Evolutionary conservation across 2,888 invertebrate species (phyloP), one percentile per base, ranked within the genome.

Genomic region (Gymnocheta viridis): DNA sequence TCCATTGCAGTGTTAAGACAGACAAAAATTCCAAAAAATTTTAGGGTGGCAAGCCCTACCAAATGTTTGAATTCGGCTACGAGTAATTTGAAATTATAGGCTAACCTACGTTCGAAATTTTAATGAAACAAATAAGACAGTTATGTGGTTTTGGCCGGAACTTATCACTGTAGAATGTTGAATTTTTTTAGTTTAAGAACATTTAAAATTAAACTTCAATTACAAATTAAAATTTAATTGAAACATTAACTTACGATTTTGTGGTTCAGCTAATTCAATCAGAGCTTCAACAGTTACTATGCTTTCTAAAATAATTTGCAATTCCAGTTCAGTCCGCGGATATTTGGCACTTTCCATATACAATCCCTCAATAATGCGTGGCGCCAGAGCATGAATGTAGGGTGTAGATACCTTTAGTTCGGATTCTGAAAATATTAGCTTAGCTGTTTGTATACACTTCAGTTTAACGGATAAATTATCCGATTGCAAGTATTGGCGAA

Each of bases 351-450:
- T 92, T 69, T 95, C 95, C 9, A 94, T 93, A 89, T 96, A 95
- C 60, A 96, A 93, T 88, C 94, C 95, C 90, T 96, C 96, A 41
- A 97, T 94, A 72, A 97, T 93, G 87, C 95, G 93, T 4, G 97
- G 96, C 7, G 96, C 96, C 85, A 97, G 92, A 0, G 96, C 94
- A 88, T 96, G 96, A 87, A 98, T 96, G 89, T 96, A 97, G 0
- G 96, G 95, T 5, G 95, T 95, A 44, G 96, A 94, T 29, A 96
- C 94, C 81, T 93, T 93, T 64, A 94, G 93, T 87, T 96, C 95
- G 3, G 94, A 93, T 89, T 96, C 95, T 54, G 94, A 93, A 90
- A 97, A 96, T 78, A 98, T 94, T 0, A 96, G 95, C 87, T 94
- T 94, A 67, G 97, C 92, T 2, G 96, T 95, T 92, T 96, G 96